These are phyloP conservation scores for Typhlichthys eigenmanni DNA, from an alignment of 2,797 vertebrate species.

Conservation along the genomic window DNA sequence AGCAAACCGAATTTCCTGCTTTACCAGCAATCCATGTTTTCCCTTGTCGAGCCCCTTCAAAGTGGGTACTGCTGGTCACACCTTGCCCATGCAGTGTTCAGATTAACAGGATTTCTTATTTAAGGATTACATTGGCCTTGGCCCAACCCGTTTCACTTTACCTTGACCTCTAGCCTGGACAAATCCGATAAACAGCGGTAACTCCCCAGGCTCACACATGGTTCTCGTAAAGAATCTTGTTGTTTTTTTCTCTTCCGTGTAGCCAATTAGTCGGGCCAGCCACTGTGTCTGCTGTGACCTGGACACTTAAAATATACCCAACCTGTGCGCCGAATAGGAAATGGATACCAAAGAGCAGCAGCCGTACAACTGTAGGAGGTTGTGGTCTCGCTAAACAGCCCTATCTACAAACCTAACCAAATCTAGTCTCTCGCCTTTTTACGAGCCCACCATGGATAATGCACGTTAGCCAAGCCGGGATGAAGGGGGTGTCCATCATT, in stretches of 20 bases:
- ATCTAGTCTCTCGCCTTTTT: constrained; percentile 32
- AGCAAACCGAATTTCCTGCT: too few relatives aligned
- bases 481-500: constrained; percentile 73
- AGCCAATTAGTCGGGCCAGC: constrained; percentile 31
- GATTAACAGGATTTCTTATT: constrained; percentile 80
- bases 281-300: constrained; percentile 18
- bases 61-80: constrained; percentile 53
- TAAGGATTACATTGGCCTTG: constrained; percentile 70
- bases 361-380: constrained; percentile 40
- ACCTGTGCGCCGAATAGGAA: constrained; percentile 11
- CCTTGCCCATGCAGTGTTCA: constrained; percentile 47
- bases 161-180: constrained; percentile 31
- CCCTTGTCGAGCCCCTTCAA: constrained; percentile 56
- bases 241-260: constrained; percentile 31
- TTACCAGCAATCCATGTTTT: too few relatives aligned
- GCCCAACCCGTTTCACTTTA: constrained; percentile 63
- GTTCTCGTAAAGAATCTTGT: constrained; percentile 6
- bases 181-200: constrained; percentile 6
- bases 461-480: constrained; percentile 71
- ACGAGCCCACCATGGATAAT: constrained; percentile 72
- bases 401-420: constrained; percentile 16
- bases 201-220: constrained; percentile 20
- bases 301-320: constrained; percentile 14
- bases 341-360: constrained; percentile 29
- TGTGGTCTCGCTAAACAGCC: constrained; percentile 24